Percentiles rank a stretch among this genome's conserved stretches.
Conservation (phyloP, 1,140 invertebrate species). For the Atopsyche davidsoni region DNA sequence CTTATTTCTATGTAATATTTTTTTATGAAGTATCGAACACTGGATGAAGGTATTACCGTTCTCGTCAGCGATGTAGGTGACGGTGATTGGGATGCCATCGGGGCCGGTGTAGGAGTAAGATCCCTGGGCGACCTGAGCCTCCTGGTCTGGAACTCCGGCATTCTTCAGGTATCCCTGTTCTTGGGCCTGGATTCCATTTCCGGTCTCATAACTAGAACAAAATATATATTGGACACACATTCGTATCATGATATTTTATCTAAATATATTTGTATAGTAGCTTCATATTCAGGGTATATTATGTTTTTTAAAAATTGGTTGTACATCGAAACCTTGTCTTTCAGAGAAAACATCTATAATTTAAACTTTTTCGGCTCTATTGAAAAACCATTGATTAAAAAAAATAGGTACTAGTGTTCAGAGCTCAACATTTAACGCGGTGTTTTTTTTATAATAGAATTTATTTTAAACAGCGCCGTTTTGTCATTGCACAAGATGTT, state of each 20-base stretch:
- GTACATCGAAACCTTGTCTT: too few relatives aligned
- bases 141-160: slow-evolving; percentile 53
- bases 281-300: background rate
- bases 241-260: background rate
- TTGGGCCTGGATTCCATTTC: slow-evolving; percentile 61
- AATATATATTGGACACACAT: slow-evolving; percentile 2
- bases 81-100: slow-evolving; percentile 55
- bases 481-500: too few relatives aligned
- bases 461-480: too few relatives aligned
- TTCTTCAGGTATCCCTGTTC: slow-evolving; percentile 65
- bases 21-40: background rate
- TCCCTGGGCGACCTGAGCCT: slow-evolving; percentile 54
- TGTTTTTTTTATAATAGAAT: too few relatives aligned
- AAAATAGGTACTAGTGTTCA: too few relatives aligned
- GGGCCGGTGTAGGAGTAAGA: slow-evolving; percentile 59
- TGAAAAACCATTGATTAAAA: too few relatives aligned
- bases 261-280: background rate
- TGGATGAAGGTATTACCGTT: slow-evolving; percentile 35
- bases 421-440: too few relatives aligned
- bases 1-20: slow-evolving; percentile 1
- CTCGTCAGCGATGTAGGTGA: slow-evolving; percentile 55
- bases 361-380: too few relatives aligned
- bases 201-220: slow-evolving; percentile 56
- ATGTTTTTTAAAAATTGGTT: background rate
- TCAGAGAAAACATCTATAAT: too few relatives aligned